Percentiles rank a stretch among this genome's conserved stretches.
phyloP scores from a whole-genome alignment of 1,140 invertebrate species.

The Microplitis mediator region DNA sequence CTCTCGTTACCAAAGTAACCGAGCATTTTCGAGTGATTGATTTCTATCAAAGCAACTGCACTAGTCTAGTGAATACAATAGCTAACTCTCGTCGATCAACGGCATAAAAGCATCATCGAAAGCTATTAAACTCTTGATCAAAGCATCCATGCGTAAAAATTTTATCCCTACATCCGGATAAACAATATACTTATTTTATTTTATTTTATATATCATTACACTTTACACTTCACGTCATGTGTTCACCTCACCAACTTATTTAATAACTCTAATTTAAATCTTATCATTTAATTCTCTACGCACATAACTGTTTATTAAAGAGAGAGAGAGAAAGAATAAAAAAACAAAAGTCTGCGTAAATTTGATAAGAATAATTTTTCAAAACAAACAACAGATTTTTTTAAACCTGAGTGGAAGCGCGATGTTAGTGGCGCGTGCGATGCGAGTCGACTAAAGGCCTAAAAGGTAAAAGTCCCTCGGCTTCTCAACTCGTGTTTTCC shows the following conservation, averaged over 20 bases:
- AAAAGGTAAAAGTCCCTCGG: constrained; percentile 45
- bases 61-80: neutral
- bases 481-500: constrained; percentile 41
- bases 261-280: no score
- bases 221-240: neutral
- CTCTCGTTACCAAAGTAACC: constrained; percentile 51
- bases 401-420: constrained; percentile 16
- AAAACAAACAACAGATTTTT: neutral
- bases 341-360: no score
- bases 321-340: no score
- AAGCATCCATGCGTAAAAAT: neutral
- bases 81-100: constrained; percentile 13
- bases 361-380: neutral
- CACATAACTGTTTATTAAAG: no score
- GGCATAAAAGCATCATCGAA: neutral
- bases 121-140: neutral
- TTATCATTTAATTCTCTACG: no score
- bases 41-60: constrained; percentile 18
- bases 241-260: no score
- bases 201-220: neutral
- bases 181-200: neutral
- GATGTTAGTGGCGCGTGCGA: constrained; percentile 43
- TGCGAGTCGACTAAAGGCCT: constrained; percentile 49
- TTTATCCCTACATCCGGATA: neutral
- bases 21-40: constrained; percentile 41